Evolutionary conservation across 2,113 vertebrate species (phyloP).

Genomic region (Syngnathus typhle): DNA sequence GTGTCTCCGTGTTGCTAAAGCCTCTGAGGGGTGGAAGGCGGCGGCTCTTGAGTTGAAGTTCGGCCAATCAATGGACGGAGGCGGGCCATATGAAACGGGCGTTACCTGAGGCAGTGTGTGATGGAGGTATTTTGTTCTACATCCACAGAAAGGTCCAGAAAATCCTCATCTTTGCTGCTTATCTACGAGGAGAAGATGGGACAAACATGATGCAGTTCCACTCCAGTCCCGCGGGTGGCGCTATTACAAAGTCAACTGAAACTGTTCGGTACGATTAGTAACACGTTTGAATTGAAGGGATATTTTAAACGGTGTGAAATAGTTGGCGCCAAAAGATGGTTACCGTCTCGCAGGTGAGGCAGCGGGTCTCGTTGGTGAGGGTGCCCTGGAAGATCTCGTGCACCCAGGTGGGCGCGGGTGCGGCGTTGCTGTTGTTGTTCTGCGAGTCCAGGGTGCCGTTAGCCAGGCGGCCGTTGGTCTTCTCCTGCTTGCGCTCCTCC

Average conservation of each 20-base stretch:
- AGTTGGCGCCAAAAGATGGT: too few relatives aligned
- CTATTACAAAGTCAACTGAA: neutral
- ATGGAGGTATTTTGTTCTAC: conserved; percentile 98
- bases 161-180: conserved; percentile 99
- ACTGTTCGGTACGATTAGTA: too few relatives aligned
- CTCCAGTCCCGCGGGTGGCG: neutral
- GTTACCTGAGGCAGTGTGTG: conserved; percentile 94
- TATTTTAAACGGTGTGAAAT: too few relatives aligned
- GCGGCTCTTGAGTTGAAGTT: neutral
- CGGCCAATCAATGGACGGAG: too few relatives aligned
- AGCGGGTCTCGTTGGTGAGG: conserved; percentile 96
- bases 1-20: conserved; percentile 97
- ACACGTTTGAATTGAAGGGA: too few relatives aligned
- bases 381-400: conserved; percentile 99
- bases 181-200: conserved; percentile 70
- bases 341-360: conserved; percentile 93
- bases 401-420: conserved; percentile 89
- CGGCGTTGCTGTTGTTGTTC: conserved; percentile 77
- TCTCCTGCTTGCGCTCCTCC: conserved; percentile 95
- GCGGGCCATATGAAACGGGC: neutral
- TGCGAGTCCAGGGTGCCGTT: conserved; percentile 85
- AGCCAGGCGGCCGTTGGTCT: conserved; percentile 90
- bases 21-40: conserved; percentile 69
- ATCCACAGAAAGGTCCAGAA: conserved; percentile 96
- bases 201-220: neutral